These are phyloP conservation scores for Hyles lineata DNA, from an alignment of 2,888 invertebrate species.

Conservation along the genomic window DNA sequence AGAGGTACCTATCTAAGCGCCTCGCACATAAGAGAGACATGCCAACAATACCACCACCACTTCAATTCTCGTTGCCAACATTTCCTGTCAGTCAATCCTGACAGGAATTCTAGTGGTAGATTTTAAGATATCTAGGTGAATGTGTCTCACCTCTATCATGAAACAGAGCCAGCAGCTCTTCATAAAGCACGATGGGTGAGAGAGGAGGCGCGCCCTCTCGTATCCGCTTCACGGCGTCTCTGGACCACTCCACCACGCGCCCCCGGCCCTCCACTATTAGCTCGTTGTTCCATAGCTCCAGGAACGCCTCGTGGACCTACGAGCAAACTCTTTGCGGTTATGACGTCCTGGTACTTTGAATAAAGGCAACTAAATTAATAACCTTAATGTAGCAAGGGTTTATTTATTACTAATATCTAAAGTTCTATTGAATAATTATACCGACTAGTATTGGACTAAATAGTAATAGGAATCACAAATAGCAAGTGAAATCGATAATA, in stretches of 20 bases:
- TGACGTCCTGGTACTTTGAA: neutral
- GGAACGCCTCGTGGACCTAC: conserved; percentile 66
- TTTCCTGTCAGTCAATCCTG: too few relatives aligned
- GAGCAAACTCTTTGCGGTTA: neutral
- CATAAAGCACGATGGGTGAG: conserved; percentile 71
- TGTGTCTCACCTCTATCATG: conserved; percentile 68
- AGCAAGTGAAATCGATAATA: too few relatives aligned
- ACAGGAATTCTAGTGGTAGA: too few relatives aligned
- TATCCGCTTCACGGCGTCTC: conserved; percentile 65
- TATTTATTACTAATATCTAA: too few relatives aligned
- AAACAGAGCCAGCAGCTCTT: conserved; percentile 70
- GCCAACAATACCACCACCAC: too few relatives aligned
- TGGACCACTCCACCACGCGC: conserved; percentile 64
- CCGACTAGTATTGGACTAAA: too few relatives aligned
- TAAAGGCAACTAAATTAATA: neutral
- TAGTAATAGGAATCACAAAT: too few relatives aligned
- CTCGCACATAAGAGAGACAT: too few relatives aligned
- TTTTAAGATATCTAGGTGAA: neutral
- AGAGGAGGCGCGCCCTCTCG: conserved; percentile 72
- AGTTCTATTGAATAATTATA: too few relatives aligned
- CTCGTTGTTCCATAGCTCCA: conserved; percentile 74
- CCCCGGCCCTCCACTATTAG: conserved; percentile 67
- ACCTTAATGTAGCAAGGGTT: too few relatives aligned
- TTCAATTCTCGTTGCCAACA: too few relatives aligned
- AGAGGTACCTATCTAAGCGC: too few relatives aligned